Base-by-base conservation (phyloP, 2,113 vertebrate species). In the Brienomyrus brachyistius region DNA sequence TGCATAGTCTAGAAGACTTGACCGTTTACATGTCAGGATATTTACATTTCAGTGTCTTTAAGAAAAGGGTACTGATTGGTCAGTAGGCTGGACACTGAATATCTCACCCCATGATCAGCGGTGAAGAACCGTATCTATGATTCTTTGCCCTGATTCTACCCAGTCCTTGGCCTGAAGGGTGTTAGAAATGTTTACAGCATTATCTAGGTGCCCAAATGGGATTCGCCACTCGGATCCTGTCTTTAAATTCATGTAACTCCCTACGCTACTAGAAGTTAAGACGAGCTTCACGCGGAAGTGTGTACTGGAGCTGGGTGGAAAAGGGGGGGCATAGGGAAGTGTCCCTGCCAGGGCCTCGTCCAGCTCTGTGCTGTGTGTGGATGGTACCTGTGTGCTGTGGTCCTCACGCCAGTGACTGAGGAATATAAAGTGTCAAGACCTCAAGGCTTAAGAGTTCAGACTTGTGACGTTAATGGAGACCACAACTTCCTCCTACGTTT, bases 401-500 rank as follows among this genome's bases (percentile, higher is more conserved):
- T 5, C 11, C 17, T 45, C 21, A 40, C 0, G 21, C 9, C 21
- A 11, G n/a, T 7, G 23, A 21, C 40, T 19, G 48, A 74, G 84
- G 83, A 52, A 77, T n/a, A 74, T 52, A 62, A 85, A 50, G 89
- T 66, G 89, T 51, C 89, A 88, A 89, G 89, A 86, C 89, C 89
- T 87, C 89, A 90, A 47, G 66, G 66, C 89, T 52, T 40, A 40
- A 40, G 56, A 86, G 27, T 87, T 45, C 43, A 87, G 43, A 23
- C 45, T 86, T 66, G 56, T 90, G 82, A 90, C 89, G 84, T 66
- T 85, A 89, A 90, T 74, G 27, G 13, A 45, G 84, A 90, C 89
- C 89, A 87, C 89, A 90, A 90, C 89, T 90, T 90, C 89, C 89
- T 90, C 62, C 84, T 87, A 31, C 23, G 40, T 89, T 86, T 89